phyloP scores from a whole-genome alignment of 2,113 vertebrate species.

The Lepisosteus oculatus region DNA sequence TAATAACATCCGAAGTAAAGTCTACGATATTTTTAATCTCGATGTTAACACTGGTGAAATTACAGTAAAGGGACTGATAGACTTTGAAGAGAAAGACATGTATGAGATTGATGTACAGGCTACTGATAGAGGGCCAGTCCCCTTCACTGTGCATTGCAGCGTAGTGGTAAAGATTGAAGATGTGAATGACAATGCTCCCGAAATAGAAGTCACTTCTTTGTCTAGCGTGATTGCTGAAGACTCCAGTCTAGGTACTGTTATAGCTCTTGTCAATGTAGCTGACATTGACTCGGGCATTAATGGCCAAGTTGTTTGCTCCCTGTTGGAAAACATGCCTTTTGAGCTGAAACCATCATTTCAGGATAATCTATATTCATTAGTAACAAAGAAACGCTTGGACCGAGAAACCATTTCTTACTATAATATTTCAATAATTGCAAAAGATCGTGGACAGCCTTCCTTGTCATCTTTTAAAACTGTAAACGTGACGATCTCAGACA shows the following conservation, averaged over 20 bases:
- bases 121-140: slow-evolving; percentile 40
- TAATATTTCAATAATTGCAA: slow-evolving; percentile 48
- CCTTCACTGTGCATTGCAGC: slow-evolving; percentile 38
- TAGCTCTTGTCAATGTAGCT: slow-evolving; percentile 52
- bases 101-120: slow-evolving; percentile 59
- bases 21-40: slow-evolving; percentile 40
- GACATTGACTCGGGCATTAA: slow-evolving; percentile 59
- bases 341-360: slow-evolving; percentile 37
- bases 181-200: slow-evolving; percentile 71
- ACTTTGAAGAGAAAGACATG: slow-evolving; percentile 49
- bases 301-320: slow-evolving; percentile 58
- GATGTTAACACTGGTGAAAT: slow-evolving; percentile 47
- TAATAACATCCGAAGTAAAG: slow-evolving; percentile 26
- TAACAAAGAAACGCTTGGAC: slow-evolving; percentile 45
- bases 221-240: slow-evolving; percentile 70
- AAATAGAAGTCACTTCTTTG: slow-evolving; percentile 80
- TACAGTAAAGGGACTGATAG: slow-evolving; percentile 42
- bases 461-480: slow-evolving; percentile 49
- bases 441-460: slow-evolving; percentile 47
- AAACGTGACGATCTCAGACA: slow-evolving; percentile 51
- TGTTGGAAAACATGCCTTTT: slow-evolving; percentile 52
- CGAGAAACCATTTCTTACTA: slow-evolving; percentile 45
- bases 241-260: slow-evolving; percentile 44
- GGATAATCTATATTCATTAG: slow-evolving; percentile 51
- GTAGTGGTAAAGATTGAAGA: slow-evolving; percentile 54